These are phyloP conservation scores for Melozone crissalis DNA, from an alignment of 2,113 vertebrate genomes.

Conservation along the genomic window DNA sequence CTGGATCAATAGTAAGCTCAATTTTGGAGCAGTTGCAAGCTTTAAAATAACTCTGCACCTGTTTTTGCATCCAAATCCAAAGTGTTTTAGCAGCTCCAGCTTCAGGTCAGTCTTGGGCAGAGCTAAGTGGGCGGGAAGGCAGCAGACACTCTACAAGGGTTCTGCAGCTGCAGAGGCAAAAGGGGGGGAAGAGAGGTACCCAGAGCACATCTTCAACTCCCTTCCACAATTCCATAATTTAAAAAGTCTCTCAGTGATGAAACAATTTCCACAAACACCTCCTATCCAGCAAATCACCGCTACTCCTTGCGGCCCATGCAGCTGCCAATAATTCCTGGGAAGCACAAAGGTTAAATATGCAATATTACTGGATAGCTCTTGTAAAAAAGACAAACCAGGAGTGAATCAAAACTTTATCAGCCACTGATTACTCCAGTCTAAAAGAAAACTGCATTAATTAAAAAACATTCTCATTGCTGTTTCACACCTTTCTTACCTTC, in stretches of 20 bases:
- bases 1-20: not conserved
- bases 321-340: not conserved
- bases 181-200: not conserved
- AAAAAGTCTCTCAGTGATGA: not conserved
- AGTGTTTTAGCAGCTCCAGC: not conserved
- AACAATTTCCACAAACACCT: not conserved
- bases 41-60: not conserved
- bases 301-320: not conserved
- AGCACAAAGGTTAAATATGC: not conserved
- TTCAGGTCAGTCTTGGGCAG: not conserved
- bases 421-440: not conserved
- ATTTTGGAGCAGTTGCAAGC: not conserved
- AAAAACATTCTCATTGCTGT: not conserved
- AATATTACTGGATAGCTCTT: not conserved
- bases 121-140: not conserved
- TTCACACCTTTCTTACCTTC: not conserved
- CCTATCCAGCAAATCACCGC: not conserved
- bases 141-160: not conserved
- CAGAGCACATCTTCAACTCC: not conserved
- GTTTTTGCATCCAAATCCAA: not conserved
- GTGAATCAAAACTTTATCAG: constrained; percentile 9
- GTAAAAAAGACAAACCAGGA: not conserved
- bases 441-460: not conserved
- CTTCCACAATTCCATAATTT: not conserved
- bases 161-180: not conserved